phyloP scores from a whole-genome alignment of 2,797 vertebrate genomes.

The Varecia variegata region DNA sequence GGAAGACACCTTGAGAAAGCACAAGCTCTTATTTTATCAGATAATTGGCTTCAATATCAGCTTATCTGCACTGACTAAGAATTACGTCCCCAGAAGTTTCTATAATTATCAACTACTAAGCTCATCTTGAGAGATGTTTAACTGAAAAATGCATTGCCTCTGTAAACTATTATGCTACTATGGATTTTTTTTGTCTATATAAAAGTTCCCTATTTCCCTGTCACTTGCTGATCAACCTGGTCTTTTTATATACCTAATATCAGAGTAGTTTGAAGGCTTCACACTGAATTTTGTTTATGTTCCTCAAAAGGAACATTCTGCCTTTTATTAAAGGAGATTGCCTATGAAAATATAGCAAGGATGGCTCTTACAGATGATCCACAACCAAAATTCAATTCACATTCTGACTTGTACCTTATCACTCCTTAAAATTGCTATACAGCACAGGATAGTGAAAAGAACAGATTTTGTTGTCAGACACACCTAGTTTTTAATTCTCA shows the following conservation, averaged over 20 bases:
- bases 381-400: constrained; percentile 39
- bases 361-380: constrained; percentile 37
- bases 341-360: constrained; percentile 34
- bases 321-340: constrained; percentile 58
- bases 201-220: constrained; percentile 44
- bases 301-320: constrained; percentile 64
- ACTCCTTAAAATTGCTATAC: background rate
- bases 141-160: constrained; percentile 54
- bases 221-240: constrained; percentile 30
- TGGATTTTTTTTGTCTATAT: constrained; percentile 57
- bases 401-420: background rate
- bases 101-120: background rate
- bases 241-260: constrained; percentile 48
- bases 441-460: background rate
- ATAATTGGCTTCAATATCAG: constrained; percentile 55
- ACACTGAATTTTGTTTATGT: constrained; percentile 52
- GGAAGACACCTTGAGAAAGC: constrained; percentile 9
- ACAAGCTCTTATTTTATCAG: constrained; percentile 45
- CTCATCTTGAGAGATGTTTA: constrained; percentile 28
- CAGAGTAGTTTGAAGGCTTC: constrained; percentile 28
- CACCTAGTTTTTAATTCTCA: constrained; percentile 14
- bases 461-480: background rate
- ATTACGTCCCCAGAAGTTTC: constrained; percentile 32
- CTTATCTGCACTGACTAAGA: constrained; percentile 41
- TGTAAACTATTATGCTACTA: constrained; percentile 56